Evolutionary conservation across 1,140 invertebrate genomes (phyloP).

Genomic region (Caenorhabditis latens): DNA sequence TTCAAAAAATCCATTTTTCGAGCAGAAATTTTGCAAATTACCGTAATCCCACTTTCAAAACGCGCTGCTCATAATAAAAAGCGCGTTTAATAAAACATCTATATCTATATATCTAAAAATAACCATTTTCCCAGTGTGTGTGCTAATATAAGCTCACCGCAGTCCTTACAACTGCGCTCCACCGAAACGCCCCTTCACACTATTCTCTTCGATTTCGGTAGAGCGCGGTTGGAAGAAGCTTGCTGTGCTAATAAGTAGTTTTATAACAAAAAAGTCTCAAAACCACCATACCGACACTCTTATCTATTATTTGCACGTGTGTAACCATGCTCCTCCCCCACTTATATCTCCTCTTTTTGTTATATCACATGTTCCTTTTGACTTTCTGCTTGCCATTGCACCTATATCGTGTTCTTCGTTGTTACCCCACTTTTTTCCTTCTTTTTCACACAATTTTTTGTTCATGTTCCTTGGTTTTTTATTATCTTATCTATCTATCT

Average conservation of each 20-base stretch:
- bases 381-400: neutral
- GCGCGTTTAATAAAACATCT: no score
- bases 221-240: no score
- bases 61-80: no score
- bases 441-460: neutral
- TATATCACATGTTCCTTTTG: slow-evolving; percentile 37
- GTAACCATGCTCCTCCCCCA: neutral
- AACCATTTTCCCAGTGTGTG: neutral
- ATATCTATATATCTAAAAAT: neutral
- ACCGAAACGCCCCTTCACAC: no score
- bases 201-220: no score
- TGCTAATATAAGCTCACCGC: no score
- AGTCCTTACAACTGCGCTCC: no score
- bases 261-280: neutral
- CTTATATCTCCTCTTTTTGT: slow-evolving; percentile 22
- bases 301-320: neutral
- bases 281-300: slow-evolving; percentile 1
- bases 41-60: no score
- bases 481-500: neutral
- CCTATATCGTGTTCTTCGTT: neutral
- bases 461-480: slow-evolving; percentile 38
- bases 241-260: neutral
- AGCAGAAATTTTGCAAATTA: no score
- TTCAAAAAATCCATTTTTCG: no score
- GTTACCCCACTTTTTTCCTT: neutral